phyloP scores from a whole-genome alignment of 2,113 vertebrate species.

The Parus major region DNA sequence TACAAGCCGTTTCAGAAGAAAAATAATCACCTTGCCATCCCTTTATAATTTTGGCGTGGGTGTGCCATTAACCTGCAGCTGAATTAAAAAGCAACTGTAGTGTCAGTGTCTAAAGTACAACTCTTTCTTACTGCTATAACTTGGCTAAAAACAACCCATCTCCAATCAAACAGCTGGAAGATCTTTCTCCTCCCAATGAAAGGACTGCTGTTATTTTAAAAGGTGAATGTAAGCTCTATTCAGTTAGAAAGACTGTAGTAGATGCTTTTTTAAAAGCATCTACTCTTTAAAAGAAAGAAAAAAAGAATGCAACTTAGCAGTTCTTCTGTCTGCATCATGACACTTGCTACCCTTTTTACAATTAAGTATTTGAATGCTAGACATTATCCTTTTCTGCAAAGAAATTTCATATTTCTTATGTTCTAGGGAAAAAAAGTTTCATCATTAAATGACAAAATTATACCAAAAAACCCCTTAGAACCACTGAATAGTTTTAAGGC shows the following conservation, averaged over 20 bases:
- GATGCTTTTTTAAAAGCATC: neutral
- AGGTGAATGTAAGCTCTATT: neutral
- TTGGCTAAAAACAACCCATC: neutral
- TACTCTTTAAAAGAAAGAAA: neutral
- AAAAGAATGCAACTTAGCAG: neutral
- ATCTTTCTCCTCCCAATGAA: neutral
- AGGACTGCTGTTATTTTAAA: neutral
- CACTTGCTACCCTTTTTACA: neutral
- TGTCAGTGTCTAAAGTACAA: neutral
- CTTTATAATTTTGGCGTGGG: neutral
- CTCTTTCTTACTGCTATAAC: neutral
- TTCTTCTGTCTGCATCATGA: neutral
- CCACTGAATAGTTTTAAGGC: slow-evolving; percentile 3
- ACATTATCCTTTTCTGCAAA: neutral
- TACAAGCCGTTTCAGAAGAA: neutral
- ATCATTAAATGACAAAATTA: neutral
- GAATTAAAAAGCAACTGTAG: neutral
- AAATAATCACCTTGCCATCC: neutral
- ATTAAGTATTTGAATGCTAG: neutral
- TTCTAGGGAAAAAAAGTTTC: neutral
- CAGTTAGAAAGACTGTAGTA: neutral
- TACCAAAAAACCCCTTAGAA: neutral
- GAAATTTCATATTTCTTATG: neutral
- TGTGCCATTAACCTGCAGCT: neutral
- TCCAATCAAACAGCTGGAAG: neutral